Evolutionary conservation across 2,888 invertebrate genomes (phyloP), one percentile per base, ranked within the genome.

Genomic region (Kuschelorhynchus macadamiae): DNA sequence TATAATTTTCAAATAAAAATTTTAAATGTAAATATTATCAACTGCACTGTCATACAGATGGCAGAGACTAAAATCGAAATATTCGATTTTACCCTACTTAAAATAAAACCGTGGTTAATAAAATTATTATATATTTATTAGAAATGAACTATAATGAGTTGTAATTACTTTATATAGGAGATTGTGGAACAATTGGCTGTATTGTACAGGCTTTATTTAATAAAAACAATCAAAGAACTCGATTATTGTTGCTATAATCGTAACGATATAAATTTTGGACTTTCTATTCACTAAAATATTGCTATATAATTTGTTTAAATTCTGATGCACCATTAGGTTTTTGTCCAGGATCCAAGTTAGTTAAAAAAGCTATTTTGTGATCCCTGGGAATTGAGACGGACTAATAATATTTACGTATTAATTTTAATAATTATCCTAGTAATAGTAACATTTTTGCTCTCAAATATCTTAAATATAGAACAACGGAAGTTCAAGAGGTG

Each of bases 351-450:
- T 49, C 61, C 46, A 62, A 56, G 30, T 55, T 50, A 66, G 18
- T 60, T 66, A 52, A 36, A 65, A 55, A 59, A 59, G 60, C 66
- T 66, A 65, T 52, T 59, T 33, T 18, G 32, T 77, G 78, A 76
- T 78, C 77, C 75, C 78, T 79, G 75, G 75, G 75, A 73, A 59
- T 64, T 75, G 75, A 77, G 77, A 79, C 77, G 79, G 78, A 80
- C 78, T 77, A 74, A 74, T 69, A 71, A 72, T 73, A 62, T 60
- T 76, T 77, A 77, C 77, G 74, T 76, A 73, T 78, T 72, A 30
- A 25, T 21, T 55, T 53, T 33, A 25, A 50, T 14, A 41, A 41
- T 41, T 53, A 14, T 25, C 25, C 52, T 41, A 53, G 5, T 1
- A 53, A 53, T 55, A 53, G 44, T 32, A n/a, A 47, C 36, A 12